phyloP scores from a whole-genome alignment of 1,140 invertebrate species.

The Papilio helenus region DNA sequence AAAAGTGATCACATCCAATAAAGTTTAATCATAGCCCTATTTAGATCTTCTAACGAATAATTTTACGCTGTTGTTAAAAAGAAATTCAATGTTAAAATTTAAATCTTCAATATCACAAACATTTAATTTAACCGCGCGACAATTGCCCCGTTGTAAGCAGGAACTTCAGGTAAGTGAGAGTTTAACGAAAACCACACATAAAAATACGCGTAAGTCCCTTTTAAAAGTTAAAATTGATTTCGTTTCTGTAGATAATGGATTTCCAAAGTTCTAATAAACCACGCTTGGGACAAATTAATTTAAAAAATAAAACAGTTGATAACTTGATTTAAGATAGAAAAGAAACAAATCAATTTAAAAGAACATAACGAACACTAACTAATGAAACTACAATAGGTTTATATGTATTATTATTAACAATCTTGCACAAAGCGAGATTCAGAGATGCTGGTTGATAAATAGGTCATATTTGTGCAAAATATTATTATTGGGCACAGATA shows the following conservation, averaged over 20 bases:
- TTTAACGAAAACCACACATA: neutral
- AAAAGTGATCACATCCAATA: neutral
- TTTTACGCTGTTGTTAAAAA: neutral
- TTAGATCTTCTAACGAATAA: neutral
- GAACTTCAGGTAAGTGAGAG: neutral
- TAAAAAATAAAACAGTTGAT: neutral
- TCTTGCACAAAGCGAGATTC: too few relatives aligned
- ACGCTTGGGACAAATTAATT: neutral
- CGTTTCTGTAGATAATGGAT: neutral
- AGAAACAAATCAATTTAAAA: neutral
- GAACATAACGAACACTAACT: too few relatives aligned
- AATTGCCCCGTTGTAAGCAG: neutral
- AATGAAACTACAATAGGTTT: too few relatives aligned
- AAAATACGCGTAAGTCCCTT: neutral
- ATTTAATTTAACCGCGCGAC: neutral
- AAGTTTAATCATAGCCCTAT: neutral
- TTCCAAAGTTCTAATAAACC: slow-evolving; percentile 5
- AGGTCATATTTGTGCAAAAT: too few relatives aligned
- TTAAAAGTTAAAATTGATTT: slow-evolving; percentile 15
- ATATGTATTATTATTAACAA: too few relatives aligned
- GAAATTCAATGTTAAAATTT: neutral
- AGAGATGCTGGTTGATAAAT: too few relatives aligned
- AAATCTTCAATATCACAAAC: neutral
- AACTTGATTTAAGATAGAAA: neutral
- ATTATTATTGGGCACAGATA: too few relatives aligned